Conservation (phyloP, 2,888 invertebrate species). For the Hedya salicella region DNA sequence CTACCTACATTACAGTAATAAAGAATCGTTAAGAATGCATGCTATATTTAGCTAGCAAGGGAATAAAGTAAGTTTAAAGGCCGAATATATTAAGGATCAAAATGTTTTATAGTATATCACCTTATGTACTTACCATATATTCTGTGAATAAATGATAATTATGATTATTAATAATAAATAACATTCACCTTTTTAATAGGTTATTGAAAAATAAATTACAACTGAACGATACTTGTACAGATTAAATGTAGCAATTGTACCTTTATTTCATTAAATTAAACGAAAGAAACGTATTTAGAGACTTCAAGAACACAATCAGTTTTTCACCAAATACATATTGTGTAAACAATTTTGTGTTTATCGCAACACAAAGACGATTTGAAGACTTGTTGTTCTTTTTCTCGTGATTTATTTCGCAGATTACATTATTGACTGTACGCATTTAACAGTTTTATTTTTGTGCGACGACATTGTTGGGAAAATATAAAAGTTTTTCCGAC, state of each 20-base stretch:
- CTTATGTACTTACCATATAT: no score
- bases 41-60: no score
- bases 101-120: no score
- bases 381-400: conserved; percentile 1
- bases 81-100: no score
- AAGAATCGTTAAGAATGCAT: no score
- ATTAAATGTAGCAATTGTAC: background rate
- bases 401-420: conserved; percentile 17
- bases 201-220: background rate
- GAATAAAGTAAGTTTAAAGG: no score
- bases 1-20: no score
- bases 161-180: no score
- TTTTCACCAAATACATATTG: background rate
- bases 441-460: background rate
- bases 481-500: background rate
- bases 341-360: background rate
- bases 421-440: conserved; percentile 13
- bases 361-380: background rate
- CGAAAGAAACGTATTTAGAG: background rate
- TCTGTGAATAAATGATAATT: no score
- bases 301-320: conserved; percentile 16
- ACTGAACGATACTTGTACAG: background rate
- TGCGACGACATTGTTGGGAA: background rate
- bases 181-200: no score
- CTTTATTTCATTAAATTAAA: conserved; percentile 6